Conservation (phyloP, 2,113 vertebrate genomes). For the Sturnira hondurensis region DNA sequence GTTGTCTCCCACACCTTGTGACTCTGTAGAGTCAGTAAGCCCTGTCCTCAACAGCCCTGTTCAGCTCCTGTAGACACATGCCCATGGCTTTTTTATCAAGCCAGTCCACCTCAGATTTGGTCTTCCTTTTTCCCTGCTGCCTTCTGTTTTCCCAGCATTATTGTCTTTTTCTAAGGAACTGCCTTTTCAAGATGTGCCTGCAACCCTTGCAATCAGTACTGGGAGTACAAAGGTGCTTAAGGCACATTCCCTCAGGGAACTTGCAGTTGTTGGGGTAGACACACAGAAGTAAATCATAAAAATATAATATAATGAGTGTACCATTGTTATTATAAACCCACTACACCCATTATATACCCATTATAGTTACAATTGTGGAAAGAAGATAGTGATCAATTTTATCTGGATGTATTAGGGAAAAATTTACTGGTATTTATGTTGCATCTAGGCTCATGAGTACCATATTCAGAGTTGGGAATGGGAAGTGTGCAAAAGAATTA, state of each 20-base stretch:
- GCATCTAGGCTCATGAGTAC: neutral
- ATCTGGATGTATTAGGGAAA: neutral
- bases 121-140: neutral
- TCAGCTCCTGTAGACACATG: too few relatives aligned
- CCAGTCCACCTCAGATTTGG: neutral
- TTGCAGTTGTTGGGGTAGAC: neutral
- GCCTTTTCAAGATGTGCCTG: neutral
- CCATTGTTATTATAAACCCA: neutral
- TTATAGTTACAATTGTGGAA: neutral
- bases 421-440: neutral
- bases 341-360: neutral
- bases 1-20: neutral
- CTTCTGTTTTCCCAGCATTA: neutral
- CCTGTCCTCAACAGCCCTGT: neutral
- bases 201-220: neutral
- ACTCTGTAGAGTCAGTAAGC: too few relatives aligned
- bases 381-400: neutral
- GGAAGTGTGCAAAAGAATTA: neutral
- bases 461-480: neutral
- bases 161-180: neutral
- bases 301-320: neutral
- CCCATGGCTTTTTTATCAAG: neutral
- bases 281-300: neutral
- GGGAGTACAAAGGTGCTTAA: neutral
- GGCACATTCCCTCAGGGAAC: neutral